phyloP scores from a whole-genome alignment of 2,113 vertebrate species.

The Protomyctophum bolini region DNA sequence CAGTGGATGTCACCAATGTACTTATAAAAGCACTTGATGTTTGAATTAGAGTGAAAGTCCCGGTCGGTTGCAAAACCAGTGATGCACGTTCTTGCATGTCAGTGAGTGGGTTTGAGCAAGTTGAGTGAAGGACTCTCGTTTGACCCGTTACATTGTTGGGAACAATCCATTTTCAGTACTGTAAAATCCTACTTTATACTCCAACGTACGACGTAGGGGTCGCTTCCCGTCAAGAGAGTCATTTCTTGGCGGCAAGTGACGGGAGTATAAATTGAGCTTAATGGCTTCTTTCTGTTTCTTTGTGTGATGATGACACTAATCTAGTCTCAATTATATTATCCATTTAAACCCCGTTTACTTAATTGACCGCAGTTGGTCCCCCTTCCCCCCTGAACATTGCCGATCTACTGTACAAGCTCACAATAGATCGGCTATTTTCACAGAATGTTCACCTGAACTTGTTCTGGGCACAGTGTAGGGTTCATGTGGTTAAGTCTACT shows the following conservation, averaged over 20 bases:
- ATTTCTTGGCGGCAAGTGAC: no score
- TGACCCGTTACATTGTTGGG: constrained; percentile 30
- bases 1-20: constrained; percentile 17
- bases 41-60: constrained; percentile 26
- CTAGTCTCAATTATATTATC: constrained; percentile 3
- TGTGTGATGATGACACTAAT: constrained; percentile 30
- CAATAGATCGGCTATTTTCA: no score
- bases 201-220: no score
- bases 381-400: no score
- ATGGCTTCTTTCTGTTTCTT: constrained; percentile 20
- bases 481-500: no score
- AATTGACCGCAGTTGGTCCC: no score
- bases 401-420: no score
- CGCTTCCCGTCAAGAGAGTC: no score
- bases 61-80: not conserved
- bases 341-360: no score
- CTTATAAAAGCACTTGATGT: constrained; percentile 28
- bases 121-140: constrained; percentile 21
- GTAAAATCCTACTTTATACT: not conserved
- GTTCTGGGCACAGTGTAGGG: no score
- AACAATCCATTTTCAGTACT: constrained; percentile 48
- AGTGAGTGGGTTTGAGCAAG: not conserved
- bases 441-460: no score
- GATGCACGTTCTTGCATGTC: not conserved
- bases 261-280: no score